Evolutionary conservation across 23 tunicate species (phyloP).

Genomic region (Phallusia fumigata): DNA sequence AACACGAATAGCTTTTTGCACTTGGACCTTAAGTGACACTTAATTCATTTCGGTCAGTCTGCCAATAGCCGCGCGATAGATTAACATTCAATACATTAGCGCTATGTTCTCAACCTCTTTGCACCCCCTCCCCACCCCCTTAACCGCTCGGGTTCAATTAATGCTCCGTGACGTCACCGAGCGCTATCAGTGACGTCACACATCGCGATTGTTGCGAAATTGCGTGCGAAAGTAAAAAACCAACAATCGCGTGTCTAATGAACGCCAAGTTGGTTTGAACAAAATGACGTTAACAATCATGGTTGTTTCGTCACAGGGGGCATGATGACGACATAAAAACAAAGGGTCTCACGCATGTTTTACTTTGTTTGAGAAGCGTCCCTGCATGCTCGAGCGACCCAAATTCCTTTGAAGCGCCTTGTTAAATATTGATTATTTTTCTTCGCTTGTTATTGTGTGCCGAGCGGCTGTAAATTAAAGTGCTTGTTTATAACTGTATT

Average conservation of each 20-base stretch:
- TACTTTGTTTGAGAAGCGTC: not conserved
- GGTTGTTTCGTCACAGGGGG: conserved; percentile 3
- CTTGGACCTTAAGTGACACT: too few relatives aligned
- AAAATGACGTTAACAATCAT: not conserved
- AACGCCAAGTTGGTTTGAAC: not conserved
- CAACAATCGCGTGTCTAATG: too few relatives aligned
- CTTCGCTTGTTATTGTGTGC: not conserved
- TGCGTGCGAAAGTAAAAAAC: not conserved
- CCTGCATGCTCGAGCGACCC: conserved; percentile 9
- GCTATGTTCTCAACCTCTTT: not conserved
- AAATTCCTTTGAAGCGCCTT: conserved; percentile 14
- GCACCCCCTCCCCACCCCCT: not conserved
- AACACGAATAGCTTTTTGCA: too few relatives aligned
- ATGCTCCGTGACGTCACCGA: not conserved
- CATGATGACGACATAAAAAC: not conserved
- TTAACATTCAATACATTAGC: not conserved
- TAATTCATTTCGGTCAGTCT: too few relatives aligned
- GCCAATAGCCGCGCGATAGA: too few relatives aligned
- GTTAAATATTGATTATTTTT: conserved; percentile 11
- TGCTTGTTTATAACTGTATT: not conserved
- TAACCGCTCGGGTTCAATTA: not conserved
- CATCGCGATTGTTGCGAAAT: not conserved
- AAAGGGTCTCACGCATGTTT: not conserved
- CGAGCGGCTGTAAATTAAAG: conserved; percentile 7
- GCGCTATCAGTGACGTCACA: not conserved